A percentile compares a stretch with the other conserved stretches of the same genome.
These are phyloP conservation scores for Pholis gunnellus DNA, from an alignment of 2,113 vertebrate genomes.

Conservation along the genomic window DNA sequence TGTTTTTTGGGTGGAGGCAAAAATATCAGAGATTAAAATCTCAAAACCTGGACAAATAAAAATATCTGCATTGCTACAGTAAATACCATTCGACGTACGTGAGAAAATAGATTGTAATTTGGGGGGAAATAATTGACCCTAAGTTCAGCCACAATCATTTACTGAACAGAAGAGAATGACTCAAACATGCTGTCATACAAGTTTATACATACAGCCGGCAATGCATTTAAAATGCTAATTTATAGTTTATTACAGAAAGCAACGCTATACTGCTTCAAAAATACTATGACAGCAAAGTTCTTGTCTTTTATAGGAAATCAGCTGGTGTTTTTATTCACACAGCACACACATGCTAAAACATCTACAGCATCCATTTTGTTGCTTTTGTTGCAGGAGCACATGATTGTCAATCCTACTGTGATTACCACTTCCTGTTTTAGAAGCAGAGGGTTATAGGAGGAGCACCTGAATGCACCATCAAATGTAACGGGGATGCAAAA, in stretches of 20 bases:
- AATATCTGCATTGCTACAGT: not conserved
- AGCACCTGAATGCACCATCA: slow-evolving; percentile 43
- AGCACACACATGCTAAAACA: not conserved
- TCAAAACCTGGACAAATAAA: not conserved
- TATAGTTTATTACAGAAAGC: not conserved
- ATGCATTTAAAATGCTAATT: not conserved
- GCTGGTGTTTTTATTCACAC: not conserved
- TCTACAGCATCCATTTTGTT: slow-evolving; percentile 30
- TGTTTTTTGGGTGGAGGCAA: not conserved
- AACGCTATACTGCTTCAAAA: not conserved
- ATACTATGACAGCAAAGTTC: not conserved
- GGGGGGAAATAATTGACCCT: not conserved
- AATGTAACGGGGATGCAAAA: slow-evolving; percentile 16
- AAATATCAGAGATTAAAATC: not conserved
- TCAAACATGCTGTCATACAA: not conserved
- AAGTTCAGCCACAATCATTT: not conserved
- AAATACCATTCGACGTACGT: not conserved
- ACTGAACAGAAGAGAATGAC: not conserved
- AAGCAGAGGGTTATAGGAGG: not conserved
- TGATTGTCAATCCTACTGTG: slow-evolving; percentile 11
- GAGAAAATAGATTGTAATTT: not conserved
- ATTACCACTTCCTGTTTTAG: not conserved
- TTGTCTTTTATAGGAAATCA: not conserved
- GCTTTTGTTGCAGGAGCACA: not conserved
- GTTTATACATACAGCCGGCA: not conserved